Base-by-base conservation (phyloP, 1,140 invertebrate genomes). In the Aporrectodea caliginosa region DNA sequence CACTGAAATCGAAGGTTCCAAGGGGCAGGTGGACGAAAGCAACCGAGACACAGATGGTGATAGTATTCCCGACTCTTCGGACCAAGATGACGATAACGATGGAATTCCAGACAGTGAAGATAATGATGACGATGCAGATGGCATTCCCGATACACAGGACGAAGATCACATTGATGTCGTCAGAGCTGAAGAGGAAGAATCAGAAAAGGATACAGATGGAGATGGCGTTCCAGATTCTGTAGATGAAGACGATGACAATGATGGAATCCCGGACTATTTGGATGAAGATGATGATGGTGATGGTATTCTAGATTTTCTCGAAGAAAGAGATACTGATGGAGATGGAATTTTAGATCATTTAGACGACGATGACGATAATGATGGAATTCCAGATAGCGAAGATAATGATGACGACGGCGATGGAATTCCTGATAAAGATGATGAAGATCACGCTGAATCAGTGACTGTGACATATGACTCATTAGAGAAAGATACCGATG, bases 81-180 rank as follows among this genome's bases (percentile, higher is more conserved):
- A 74, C n/a, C 30, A 74, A n/a, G 80, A 81, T 43, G 80, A 81
- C 69, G 80, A 81, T 81, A 71, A 70, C 16, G 73, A 81, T 72
- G 80, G 80, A 1, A 81, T 81, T 22, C 79, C 72, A 77, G 78
- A 80, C 77, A 32, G 70, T 77, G 33, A 81, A 12, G 79, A 81
- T 2, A 74, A 81, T 68, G 70, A 35, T n/a, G 73, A 79, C 35
- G 79, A 32, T 1, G 79, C 14, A n/a, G 79, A 81, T 43, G 69
- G 33, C 30, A 79, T 81, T 68, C 78, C 80, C 16, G 72, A 80
- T 35, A 73, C 80, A 68, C 14, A 69, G 2, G 79, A 71, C 73
- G 32, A 78, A 2, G 79, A 80, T 80, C 14, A 68, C 27, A 68
- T 16, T 27, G 58, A 68, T 68, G 58, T 30, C 6, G 58, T 68